phyloP scores from a whole-genome alignment of 2,888 invertebrate species.

The Sinopyrophorus schimmeli region DNA sequence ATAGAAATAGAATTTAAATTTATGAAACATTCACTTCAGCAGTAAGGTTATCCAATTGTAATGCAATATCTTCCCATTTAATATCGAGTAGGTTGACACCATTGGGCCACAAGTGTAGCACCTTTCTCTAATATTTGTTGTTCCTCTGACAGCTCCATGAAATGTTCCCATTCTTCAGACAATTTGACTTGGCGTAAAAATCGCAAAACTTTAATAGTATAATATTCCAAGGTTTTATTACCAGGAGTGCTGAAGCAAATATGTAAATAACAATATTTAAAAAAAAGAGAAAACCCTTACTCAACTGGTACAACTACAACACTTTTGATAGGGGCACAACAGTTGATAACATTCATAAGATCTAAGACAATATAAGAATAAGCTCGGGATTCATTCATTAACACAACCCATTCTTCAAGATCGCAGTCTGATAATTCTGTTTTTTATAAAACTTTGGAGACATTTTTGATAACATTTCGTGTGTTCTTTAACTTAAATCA shows the following conservation, averaged over 20 bases:
- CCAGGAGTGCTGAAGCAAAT: conserved; percentile 57
- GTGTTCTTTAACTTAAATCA: conserved; percentile 46
- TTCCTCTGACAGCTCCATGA: conserved; percentile 52
- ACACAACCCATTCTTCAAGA: conserved; percentile 52
- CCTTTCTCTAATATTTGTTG: conserved; percentile 61
- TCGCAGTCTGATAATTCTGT: conserved; percentile 55
- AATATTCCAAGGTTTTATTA: conserved; percentile 63
- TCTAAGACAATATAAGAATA: conserved; percentile 56
- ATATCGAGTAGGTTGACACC: conserved; percentile 63
- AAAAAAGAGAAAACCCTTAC: conserved; percentile 42
- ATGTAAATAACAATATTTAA: too few relatives aligned
- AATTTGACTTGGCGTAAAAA: conserved; percentile 58
- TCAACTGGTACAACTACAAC: conserved; percentile 48
- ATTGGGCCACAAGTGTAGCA: conserved; percentile 63
- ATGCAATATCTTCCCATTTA: conserved; percentile 53
- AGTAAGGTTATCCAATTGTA: conserved; percentile 52
- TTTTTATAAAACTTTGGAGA: conserved; percentile 55
- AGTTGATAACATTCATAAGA: conserved; percentile 50
- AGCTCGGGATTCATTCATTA: conserved; percentile 54
- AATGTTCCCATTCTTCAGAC: conserved; percentile 56
- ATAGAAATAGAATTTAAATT: too few relatives aligned
- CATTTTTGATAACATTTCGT: conserved; percentile 53
- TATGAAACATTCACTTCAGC: conserved; percentile 34
- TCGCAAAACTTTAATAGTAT: conserved; percentile 60
- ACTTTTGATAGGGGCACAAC: conserved; percentile 43